Evolutionary conservation across 2,113 vertebrate species (phyloP), one percentile per base, ranked within the genome.

Genomic region (Paraplagusia blochii): DNA sequence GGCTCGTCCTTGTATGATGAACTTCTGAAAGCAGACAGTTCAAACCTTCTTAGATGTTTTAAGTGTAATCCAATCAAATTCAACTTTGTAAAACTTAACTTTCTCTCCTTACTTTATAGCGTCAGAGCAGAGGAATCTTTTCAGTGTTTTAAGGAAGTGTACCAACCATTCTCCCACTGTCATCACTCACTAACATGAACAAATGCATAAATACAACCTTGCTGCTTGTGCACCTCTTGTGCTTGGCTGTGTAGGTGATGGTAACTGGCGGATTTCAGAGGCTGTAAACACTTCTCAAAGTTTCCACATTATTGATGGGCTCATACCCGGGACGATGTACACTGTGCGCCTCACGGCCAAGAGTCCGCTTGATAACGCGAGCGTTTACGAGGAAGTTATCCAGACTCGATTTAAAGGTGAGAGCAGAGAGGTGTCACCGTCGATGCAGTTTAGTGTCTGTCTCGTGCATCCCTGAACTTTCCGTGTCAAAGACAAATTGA

Each of bases 371-470:
- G 91, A 93, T 93, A 94, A 93, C 63, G 91, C 92, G 94, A 95
- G 93, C 88, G 93, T 96, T 93, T 98, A 92, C 80, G 93, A 97
- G 90, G 94, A 95, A 72, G 91, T 97, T 91, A 93, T 97, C 92
- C 90, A 95, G 89, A 94, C 94, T 11, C 91, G 85, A 84, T 92
- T 88, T 84, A 92, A 90, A 98, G 94, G 94, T 97, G 92, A 98
- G 94, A 70, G 44, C 49, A 70, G 44, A 63, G 38, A 29, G 13
- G 8, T 10, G 61, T 15, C 9, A 58, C 51, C 57, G 52, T 72
- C 63, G 57, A 33, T 67, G 59, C 49, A 59, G 38, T 18, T 57
- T 72, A 64, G 55, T 51, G 14, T 36, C 18, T 17, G 46, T 38
- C 7, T 15, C 7, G 48, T 47, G 35, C 16, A 42, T n/a, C 4